Base-by-base conservation (phyloP, 2,113 vertebrate species). In the Callipepla squamata region DNA sequence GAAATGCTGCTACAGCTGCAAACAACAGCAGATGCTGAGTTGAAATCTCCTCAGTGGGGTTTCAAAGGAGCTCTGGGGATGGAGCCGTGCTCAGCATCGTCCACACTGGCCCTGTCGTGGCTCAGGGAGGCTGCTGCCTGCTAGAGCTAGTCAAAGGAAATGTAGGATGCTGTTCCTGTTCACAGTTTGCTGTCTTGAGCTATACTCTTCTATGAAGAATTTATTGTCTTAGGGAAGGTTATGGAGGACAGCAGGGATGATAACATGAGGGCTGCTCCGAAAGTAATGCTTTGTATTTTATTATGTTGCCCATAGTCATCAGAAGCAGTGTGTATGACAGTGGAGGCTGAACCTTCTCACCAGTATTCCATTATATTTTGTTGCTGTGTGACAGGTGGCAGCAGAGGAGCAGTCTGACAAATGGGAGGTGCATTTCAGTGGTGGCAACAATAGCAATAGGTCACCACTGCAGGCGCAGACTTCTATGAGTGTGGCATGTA, bases 51-150 rank as follows among this genome's bases (percentile, higher is more conserved):
- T 34, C 0, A 0, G 28, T 8, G 2, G 30, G 55, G 61, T 50
- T 55, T 62, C 12, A 25, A 45, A 36, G 0, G 0, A 84, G 42
- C 11, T 45, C 6, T 13, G 70, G 11, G 36, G 42, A 70, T 0
- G 1, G 3, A 28, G 21, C 0, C 0, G 5, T 18, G 36, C 61
- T 36, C 59, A 48, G 55, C 57, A 55, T 3, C 72, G 19, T n/a
- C 2, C 0, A 15, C 30, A 44, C 13, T 16, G 12, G 16, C 47
- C n/a, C 73, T 30, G 40, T 30, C 0, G 0, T 1, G 1, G 30
- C 51, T n/a, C 30, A 13, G 20, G 38, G 7, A 0, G 0, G n/a
- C 2, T 28, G 38, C 28, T 47, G 36, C 23, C 16, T 16, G n/a
- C 50, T 3, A 32, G 16, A 58, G 7, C 7, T 40, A 51, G 79